These are phyloP conservation scores for Notospermus geniculatus DNA, from an alignment of 1,140 invertebrate genomes.

Conservation along the genomic window DNA sequence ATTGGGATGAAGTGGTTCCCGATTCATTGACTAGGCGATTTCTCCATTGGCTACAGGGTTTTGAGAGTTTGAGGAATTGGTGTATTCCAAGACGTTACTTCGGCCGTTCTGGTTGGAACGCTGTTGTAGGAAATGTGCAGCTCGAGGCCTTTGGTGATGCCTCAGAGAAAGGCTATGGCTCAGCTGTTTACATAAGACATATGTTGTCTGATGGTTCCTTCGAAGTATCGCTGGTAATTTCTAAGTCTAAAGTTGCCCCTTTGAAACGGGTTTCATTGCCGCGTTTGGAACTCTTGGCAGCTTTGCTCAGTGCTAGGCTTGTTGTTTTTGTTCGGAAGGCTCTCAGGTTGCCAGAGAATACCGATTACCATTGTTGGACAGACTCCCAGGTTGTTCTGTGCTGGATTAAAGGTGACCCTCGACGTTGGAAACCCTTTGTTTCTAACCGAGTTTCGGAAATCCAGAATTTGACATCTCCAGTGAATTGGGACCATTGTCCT, in stretches of 20 bases:
- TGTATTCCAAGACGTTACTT: slow-evolving; percentile 1
- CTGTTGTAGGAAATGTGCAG: no score
- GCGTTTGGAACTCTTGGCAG: no score
- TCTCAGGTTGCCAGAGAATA: slow-evolving; percentile 2
- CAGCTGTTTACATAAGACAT: no score
- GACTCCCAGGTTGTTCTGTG: slow-evolving; percentile 11
- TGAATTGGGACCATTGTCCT: slow-evolving; percentile 18
- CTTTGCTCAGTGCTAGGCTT: background rate
- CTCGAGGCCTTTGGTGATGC: no score
- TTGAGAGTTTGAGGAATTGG: background rate
- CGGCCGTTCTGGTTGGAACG: no score
- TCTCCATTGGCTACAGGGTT: background rate
- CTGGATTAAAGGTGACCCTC: slow-evolving; percentile 15
- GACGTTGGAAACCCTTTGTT: slow-evolving; percentile 19
- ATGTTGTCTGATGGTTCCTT: no score
- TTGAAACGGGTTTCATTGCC: no score
- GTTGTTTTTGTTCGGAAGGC: background rate
- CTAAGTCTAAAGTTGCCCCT: no score
- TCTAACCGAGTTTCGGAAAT: slow-evolving; percentile 11
- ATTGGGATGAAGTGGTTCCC: background rate
- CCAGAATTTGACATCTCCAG: background rate
- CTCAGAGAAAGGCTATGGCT: no score
- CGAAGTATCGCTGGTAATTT: no score
- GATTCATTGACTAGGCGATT: no score
- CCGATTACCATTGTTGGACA: slow-evolving; percentile 10